Base-by-base conservation (phyloP, 2,113 vertebrate genomes). In the Oxyruncus cristatus region DNA sequence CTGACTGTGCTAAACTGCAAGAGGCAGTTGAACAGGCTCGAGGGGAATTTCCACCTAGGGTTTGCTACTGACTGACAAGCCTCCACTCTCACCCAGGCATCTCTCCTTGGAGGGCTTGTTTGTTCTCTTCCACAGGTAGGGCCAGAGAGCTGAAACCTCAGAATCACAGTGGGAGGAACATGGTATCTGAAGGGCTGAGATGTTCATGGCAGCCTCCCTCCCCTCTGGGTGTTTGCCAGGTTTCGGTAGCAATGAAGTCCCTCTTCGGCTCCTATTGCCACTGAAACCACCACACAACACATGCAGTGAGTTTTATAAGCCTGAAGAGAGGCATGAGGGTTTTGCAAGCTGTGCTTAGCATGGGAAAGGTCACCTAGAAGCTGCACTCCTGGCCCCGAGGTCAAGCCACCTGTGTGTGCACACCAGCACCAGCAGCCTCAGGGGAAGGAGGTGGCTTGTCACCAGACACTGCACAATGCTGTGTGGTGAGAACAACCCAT, bases 321-420 rank as follows among this genome's bases (percentile, higher is more conserved):
- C 63, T 46, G 37, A 37, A 50, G 46, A 22, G 41, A 65, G 19
- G 47, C 8, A 14, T 5, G 37, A 84, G 27, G 32, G 41, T 66
- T 97, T 85, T 84, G 41, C 35, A 85, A 91, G 63, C 28, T 70
- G 28, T 58, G 47, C 76, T 94, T 71, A 73, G 66, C 50, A 37
- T 19, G 27, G n/a, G 44, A 77, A 84, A 85, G 75, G 73, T 91
- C 81, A 91, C 41, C 17, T 86, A 85, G 62, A 42, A 70, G 44
- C 49, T 5, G 8, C 27, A 18, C 24, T 71, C 30, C 21, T 28
- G 65, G 50, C 56, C 17, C 13, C 8, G 27, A 80, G 55, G 26
- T 47, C 37, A 75, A 88, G 66, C 42, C 4, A 0, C 32, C 1
- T 4, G 27, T 22, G 33, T 14, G 18, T 11, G 55, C 46, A 53